Evolutionary conservation across 2,113 vertebrate genomes (phyloP), one percentile per base, ranked within the genome.

Genomic region (Thymallus thymallus): DNA sequence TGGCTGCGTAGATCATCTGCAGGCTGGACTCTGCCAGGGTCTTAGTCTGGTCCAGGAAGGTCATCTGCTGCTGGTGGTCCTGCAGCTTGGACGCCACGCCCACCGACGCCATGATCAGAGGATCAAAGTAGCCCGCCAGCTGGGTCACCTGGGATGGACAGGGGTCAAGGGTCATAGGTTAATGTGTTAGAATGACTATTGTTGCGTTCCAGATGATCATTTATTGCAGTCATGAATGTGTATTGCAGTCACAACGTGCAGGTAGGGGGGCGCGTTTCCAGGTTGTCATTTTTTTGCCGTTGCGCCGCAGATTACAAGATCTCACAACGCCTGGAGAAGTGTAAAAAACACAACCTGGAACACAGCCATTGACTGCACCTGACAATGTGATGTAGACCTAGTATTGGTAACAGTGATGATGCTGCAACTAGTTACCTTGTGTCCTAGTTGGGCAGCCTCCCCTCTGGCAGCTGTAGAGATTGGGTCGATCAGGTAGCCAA

Each of bases 41-140:
- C 88, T 99, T 99, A 56, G 96, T 99, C 93, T 99, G 98, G 91
- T 99, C 98, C 86, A 99, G 71, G 76, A 99, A 93, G 0, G 96
- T 98, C 96, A 99, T 98, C 89, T 99, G 97, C 56, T 98, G 98
- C 90, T 99, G 98, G 89, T 99, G 97, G 83, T 96, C 95, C 10
- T 93, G 90, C 64, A 97, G 91, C 85, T 98, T 98, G 75, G 98
- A 99, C 1, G 96, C 93, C 6, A 98, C 86, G 0, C 98, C 98
- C 22, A 98, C 96, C 0, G 97, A 95, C 0, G 97, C 96, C 76
- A 86, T 86, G 77, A 97, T 95, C 83, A 98, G 81, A 0, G 98
- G 98, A 24, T 99, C 97, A 2, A 98, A 99, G 90, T 99, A 99
- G 84, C 96, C 93, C 0, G 96, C 97, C 79, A 99, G 88, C 87